Evolutionary conservation across 2,797 vertebrate species (phyloP).

Genomic region (Gadopsis bispinosus): DNA sequence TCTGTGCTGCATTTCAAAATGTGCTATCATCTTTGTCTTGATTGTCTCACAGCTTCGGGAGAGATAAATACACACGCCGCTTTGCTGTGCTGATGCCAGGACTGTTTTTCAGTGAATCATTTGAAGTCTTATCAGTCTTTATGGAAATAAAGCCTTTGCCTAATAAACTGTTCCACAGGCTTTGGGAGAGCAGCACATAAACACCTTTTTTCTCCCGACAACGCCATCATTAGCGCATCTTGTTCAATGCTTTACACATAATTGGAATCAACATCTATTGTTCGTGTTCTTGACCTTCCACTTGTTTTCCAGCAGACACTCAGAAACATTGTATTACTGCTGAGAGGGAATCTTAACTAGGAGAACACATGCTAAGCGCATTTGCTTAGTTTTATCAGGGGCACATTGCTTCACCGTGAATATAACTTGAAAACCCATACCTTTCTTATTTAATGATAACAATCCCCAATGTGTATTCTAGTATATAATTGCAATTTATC

Average conservation of each 20-base stretch:
- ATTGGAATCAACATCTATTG: constrained; percentile 87
- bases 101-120: constrained; percentile 78
- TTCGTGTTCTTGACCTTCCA: constrained; percentile 81
- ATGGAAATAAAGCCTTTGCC: constrained; percentile 82
- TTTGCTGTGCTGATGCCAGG: constrained; percentile 66
- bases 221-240: constrained; percentile 84
- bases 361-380: constrained; percentile 78
- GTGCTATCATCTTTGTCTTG: constrained; percentile 79
- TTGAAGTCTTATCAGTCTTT: constrained; percentile 84
- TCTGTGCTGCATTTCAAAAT: constrained; percentile 75
- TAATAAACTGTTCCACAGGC: constrained; percentile 80
- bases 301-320: constrained; percentile 82
- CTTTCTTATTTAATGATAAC: constrained; percentile 61
- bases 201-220: constrained; percentile 78
- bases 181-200: constrained; percentile 77
- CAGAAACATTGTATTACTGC: constrained; percentile 80
- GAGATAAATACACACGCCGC: constrained; percentile 76
- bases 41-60: constrained; percentile 73
- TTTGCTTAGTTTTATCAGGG: constrained; percentile 77
- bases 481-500: constrained; percentile 40
- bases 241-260: constrained; percentile 84
- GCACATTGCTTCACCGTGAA: constrained; percentile 70
- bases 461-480: constrained; percentile 27
- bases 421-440: constrained; percentile 67
- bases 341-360: constrained; percentile 81